A percentile compares a stretch with the other conserved stretches of the same genome.
These are phyloP conservation scores for Asbolus verrucosus DNA, from an alignment of 1,140 invertebrate species.

Conservation along the genomic window DNA sequence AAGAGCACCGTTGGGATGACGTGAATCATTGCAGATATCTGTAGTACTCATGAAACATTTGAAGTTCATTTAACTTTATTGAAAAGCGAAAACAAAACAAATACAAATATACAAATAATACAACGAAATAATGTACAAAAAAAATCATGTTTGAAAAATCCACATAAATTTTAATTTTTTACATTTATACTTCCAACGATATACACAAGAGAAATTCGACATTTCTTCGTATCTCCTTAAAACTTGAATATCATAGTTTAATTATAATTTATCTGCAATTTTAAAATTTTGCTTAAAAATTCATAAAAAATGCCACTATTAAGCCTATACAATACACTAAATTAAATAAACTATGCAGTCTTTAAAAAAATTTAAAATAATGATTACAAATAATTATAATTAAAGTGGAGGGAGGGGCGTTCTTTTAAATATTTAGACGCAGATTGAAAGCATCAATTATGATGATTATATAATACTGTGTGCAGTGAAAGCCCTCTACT, in stretches of 20 bases:
- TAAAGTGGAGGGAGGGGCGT: conserved; percentile 29
- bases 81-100: conserved; percentile 34
- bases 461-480: conserved; percentile 43
- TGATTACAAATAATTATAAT: conserved; percentile 39
- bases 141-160: conserved; percentile 6
- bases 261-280: conserved; percentile 7
- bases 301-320: conserved; percentile 45
- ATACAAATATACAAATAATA: conserved; percentile 41
- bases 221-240: conserved; percentile 5
- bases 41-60: not conserved
- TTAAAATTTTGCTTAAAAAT: conserved; percentile 34
- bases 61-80: conserved; percentile 27
- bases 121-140: conserved; percentile 37
- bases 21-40: too few species aligned
- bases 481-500: conserved; percentile 33
- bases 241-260: conserved; percentile 14
- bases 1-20: too few species aligned
- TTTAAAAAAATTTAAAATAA: conserved; percentile 42
- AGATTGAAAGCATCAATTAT: conserved; percentile 30
- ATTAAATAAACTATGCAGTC: conserved; percentile 48
- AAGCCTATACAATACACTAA: conserved; percentile 38
- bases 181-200: conserved; percentile 15
- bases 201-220: not conserved
- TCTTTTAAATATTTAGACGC: conserved; percentile 24
- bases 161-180: conserved; percentile 27